Conservation (phyloP, 1,140 invertebrate genomes). For the Mesaphorura yosii region DNA sequence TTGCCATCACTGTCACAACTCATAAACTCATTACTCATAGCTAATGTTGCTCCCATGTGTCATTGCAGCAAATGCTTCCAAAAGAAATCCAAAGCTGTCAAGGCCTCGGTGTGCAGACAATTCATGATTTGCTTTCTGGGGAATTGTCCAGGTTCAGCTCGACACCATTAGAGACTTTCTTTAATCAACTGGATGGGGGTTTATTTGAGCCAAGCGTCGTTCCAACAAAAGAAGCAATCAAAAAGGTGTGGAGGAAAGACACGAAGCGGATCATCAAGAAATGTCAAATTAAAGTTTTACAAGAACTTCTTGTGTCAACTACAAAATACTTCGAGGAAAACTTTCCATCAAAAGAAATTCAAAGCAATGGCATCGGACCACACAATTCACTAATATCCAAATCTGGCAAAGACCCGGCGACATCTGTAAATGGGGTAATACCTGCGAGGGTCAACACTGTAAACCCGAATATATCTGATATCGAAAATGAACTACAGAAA, state of each 20-base stretch:
- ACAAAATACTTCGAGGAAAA: background rate
- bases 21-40: background rate
- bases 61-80: slow-evolving; percentile 20
- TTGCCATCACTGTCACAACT: background rate
- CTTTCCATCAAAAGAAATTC: background rate
- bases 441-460: no score
- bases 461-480: no score
- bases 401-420: no score
- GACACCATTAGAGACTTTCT: slow-evolving; percentile 25
- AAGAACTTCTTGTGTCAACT: slow-evolving; percentile 1
- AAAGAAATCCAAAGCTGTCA: slow-evolving; percentile 13
- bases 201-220: slow-evolving; percentile 24
- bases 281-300: slow-evolving; percentile 1
- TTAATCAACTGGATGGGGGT: slow-evolving; percentile 21
- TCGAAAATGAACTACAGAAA: no score
- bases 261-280: background rate
- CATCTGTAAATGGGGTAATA: no score
- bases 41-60: background rate
- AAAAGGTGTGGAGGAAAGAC: slow-evolving; percentile 6
- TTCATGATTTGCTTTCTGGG: slow-evolving; percentile 19
- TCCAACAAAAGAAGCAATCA: background rate
- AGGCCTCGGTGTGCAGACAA: slow-evolving; percentile 14
- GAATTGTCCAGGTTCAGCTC: slow-evolving; percentile 18
- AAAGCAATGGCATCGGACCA: background rate
- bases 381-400: no score